Percentiles rank a stretch among this genome's conserved stretches.
phyloP scores from a whole-genome alignment of 2,113 vertebrate genomes.

The Meleagris gallopavo region DNA sequence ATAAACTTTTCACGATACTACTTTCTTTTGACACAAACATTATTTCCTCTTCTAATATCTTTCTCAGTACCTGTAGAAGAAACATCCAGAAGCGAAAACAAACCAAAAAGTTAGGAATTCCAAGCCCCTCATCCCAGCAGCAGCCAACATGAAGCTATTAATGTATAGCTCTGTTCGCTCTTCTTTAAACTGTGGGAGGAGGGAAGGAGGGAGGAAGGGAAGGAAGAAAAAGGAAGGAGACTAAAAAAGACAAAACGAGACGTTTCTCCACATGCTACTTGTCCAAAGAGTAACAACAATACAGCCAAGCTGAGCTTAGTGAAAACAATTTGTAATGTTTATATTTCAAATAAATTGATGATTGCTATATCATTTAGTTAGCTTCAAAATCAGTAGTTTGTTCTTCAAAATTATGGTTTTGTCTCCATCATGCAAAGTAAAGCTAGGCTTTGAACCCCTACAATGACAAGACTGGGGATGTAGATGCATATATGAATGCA shows the following conservation, averaged over 20 bases:
- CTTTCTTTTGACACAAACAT: background rate
- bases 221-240: background rate
- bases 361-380: background rate
- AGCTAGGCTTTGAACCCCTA: background rate
- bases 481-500: background rate
- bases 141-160: background rate
- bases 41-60: background rate
- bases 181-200: background rate
- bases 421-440: background rate
- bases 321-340: background rate
- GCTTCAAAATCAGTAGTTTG: background rate
- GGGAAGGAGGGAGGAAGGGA: background rate
- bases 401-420: background rate
- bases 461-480: background rate
- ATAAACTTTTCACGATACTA: background rate
- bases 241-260: background rate
- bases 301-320: background rate
- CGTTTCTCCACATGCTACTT: background rate
- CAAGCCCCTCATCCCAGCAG: background rate
- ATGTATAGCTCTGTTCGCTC: background rate
- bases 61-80: background rate
- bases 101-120: background rate
- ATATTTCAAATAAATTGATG: background rate
- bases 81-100: background rate
- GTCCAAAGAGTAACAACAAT: background rate